Conservation (phyloP, 2,797 vertebrate genomes). For the Mus spretus region DNA sequence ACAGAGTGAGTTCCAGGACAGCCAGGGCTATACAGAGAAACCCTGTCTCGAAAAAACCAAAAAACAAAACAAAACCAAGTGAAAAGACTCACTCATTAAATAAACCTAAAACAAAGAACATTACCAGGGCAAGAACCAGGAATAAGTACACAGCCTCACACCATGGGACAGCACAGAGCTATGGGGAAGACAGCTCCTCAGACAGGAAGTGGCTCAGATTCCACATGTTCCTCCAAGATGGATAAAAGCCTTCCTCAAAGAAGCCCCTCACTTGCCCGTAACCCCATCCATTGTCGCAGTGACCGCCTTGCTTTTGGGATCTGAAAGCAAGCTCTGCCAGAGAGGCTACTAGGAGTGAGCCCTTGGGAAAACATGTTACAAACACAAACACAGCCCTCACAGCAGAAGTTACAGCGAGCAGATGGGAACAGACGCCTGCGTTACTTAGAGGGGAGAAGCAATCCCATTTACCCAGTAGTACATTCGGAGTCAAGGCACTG, state of each 20-base stretch:
- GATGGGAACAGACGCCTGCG: not conserved
- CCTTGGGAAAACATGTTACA: not conserved
- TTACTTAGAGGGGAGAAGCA: not conserved
- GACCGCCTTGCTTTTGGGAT: not conserved
- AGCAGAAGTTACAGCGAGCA: not conserved
- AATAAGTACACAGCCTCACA: rapidly evolving
- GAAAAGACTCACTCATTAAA: not conserved
- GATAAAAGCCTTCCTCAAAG: not conserved
- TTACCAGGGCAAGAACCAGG: not conserved
- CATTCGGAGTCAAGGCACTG: not conserved
- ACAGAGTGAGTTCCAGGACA: no score
- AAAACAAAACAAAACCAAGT: no score
- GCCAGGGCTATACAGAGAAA: no score
- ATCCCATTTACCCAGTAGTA: not conserved
- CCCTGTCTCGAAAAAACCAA: no score
- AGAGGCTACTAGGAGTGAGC: rapidly evolving
- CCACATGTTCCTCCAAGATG: not conserved
- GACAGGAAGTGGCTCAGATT: not conserved
- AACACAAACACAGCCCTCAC: not conserved
- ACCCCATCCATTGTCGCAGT: not conserved
- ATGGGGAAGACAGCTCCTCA: rapidly evolving
- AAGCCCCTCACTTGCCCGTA: not conserved
- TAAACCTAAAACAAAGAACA: not conserved
- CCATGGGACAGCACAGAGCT: no score
- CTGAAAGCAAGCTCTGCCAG: not conserved